Evolutionary conservation across 2,113 vertebrate genomes (phyloP).

Genomic region (Zingel zingel): DNA sequence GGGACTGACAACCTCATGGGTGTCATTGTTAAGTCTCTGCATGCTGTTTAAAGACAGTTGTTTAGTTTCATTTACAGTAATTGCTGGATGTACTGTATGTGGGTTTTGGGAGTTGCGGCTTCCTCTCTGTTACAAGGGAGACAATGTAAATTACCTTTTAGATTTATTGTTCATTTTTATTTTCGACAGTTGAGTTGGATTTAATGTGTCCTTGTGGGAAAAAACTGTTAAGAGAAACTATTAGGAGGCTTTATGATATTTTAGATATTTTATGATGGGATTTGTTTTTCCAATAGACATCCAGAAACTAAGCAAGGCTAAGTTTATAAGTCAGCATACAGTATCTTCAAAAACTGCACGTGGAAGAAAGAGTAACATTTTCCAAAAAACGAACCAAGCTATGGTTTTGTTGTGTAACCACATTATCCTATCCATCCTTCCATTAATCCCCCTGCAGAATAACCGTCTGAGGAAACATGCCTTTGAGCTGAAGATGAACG

Average conservation of each 20-base stretch:
- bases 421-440: slow-evolving; percentile 10
- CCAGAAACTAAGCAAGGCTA: background rate
- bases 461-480: slow-evolving; percentile 95
- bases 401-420: slow-evolving; percentile 4
- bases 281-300: background rate
- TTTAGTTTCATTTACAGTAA: background rate
- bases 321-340: background rate
- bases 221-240: background rate
- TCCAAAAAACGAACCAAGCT: background rate
- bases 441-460: slow-evolving; percentile 78
- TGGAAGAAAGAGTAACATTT: slow-evolving; percentile 17
- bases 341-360: background rate
- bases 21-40: background rate
- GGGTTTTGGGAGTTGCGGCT: background rate
- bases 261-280: background rate
- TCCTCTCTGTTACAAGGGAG: background rate
- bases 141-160: background rate
- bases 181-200: background rate
- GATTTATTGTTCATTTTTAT: background rate
- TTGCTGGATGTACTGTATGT: slow-evolving; percentile 3
- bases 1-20: background rate
- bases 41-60: background rate
- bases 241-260: background rate
- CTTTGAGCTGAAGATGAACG: slow-evolving; percentile 99
- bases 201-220: background rate